phyloP scores from a whole-genome alignment of 1,140 invertebrate genomes.

The Leptopilina clavipes region DNA sequence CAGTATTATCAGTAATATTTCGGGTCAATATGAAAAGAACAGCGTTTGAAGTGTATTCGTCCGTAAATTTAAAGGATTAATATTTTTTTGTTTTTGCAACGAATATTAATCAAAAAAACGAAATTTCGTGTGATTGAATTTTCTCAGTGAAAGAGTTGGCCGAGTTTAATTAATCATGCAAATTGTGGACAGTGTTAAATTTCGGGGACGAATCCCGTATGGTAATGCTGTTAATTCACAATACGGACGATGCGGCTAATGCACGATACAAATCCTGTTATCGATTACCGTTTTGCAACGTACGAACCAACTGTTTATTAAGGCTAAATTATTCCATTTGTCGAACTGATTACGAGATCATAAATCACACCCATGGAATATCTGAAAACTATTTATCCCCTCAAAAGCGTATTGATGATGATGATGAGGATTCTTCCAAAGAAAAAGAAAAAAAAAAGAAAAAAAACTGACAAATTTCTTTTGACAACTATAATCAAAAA shows the following conservation, averaged over 20 bases:
- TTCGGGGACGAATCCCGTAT: constrained; percentile 68
- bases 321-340: constrained; percentile 63
- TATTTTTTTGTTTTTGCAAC: neutral
- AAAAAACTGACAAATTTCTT: no score
- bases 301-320: constrained; percentile 63
- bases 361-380: neutral
- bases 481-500: no score
- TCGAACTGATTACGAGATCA: constrained; percentile 27
- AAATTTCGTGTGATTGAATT: constrained; percentile 9
- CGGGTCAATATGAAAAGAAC: no score
- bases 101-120: constrained; percentile 1
- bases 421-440: no score
- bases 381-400: neutral
- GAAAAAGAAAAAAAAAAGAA: no score
- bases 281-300: constrained; percentile 35
- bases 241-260: constrained; percentile 45
- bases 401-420: no score
- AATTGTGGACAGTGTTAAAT: constrained; percentile 66
- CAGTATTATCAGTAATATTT: no score
- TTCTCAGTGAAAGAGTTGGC: constrained; percentile 54
- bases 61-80: neutral
- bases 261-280: constrained; percentile 22
- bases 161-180: constrained; percentile 71
- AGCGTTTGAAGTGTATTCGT: no score
- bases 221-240: constrained; percentile 67